Conservation (phyloP, 1,140 invertebrate species). For the Drosophila punjabiensis region DNA sequence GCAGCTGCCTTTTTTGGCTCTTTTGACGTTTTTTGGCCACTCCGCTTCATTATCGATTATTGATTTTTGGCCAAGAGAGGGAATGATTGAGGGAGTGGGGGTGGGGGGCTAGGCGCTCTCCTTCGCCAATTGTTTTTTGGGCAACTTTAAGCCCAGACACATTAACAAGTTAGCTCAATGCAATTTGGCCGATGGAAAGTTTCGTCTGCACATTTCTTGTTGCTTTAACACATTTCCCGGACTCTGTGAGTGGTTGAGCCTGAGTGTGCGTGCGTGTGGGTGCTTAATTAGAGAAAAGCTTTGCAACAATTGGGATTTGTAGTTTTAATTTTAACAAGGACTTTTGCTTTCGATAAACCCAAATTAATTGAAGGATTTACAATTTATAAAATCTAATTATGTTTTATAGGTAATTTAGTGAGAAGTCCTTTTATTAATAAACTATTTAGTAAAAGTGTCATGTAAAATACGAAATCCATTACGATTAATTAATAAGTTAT, state of each 20-base stretch:
- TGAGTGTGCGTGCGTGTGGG: constrained; percentile 14
- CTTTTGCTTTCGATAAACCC: not conserved
- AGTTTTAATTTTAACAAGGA: not conserved
- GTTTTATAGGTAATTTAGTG: not conserved
- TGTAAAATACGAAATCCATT: not conserved
- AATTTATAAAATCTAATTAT: not conserved
- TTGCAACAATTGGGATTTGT: constrained; percentile 13
- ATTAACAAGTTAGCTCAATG: constrained; percentile 45
- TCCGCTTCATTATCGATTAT: constrained; percentile 75
- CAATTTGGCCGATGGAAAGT: constrained; percentile 39
- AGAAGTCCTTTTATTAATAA: not conserved
- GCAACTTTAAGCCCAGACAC: constrained; percentile 53
- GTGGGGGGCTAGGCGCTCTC: not conserved
- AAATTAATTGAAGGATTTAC: not conserved
- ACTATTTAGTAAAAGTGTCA: not conserved
- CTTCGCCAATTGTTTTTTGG: constrained; percentile 45
- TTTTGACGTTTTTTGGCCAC: constrained; percentile 57
- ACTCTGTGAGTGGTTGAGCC: not conserved
- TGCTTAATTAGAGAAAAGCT: constrained; percentile 29
- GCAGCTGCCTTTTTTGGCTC: constrained; percentile 64
- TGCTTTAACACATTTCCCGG: constrained; percentile 40
- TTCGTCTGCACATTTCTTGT: constrained; percentile 39
- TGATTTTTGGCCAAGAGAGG: constrained; percentile 60
- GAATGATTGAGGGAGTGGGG: no score
- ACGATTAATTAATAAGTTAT: no score